Percentiles rank a stretch among this genome's conserved stretches.
These are phyloP conservation scores for Andricus quercusramuli DNA, from an alignment of 2,888 invertebrate species.

Conservation along the genomic window DNA sequence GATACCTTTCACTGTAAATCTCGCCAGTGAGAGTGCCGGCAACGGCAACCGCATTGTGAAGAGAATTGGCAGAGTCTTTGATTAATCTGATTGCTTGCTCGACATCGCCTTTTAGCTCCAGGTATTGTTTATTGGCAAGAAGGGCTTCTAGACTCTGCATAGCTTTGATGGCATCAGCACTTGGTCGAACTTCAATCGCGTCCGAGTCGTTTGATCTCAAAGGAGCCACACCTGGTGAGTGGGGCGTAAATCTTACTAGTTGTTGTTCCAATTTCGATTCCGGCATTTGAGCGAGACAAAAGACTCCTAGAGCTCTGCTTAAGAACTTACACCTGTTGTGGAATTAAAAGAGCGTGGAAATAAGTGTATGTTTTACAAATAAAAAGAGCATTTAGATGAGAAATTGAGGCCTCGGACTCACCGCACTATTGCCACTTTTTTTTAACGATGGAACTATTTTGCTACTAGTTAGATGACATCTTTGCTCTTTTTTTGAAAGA, in stretches of 20 bases:
- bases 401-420: no score
- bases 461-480: no score
- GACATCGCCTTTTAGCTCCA: conserved; percentile 76
- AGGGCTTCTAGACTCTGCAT: conserved; percentile 77
- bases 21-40: conserved; percentile 79
- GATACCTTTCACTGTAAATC: conserved; percentile 78
- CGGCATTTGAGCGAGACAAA: conserved; percentile 81
- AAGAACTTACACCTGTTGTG: conserved; percentile 77
- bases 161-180: conserved; percentile 76
- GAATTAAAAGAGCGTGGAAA: neutral
- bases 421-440: no score
- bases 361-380: neutral
- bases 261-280: conserved; percentile 79
- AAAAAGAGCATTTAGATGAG: neutral
- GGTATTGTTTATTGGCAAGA: conserved; percentile 77
- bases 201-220: conserved; percentile 67
- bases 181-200: conserved; percentile 74
- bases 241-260: conserved; percentile 71
- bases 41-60: conserved; percentile 80
- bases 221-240: conserved; percentile 74
- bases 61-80: conserved; percentile 80
- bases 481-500: no score
- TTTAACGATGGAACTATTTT: no score
- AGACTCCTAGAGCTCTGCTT: conserved; percentile 80
- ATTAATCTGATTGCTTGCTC: conserved; percentile 78